Base-by-base conservation (phyloP, 2,113 vertebrate genomes). In the Psephotus haematonotus region DNA sequence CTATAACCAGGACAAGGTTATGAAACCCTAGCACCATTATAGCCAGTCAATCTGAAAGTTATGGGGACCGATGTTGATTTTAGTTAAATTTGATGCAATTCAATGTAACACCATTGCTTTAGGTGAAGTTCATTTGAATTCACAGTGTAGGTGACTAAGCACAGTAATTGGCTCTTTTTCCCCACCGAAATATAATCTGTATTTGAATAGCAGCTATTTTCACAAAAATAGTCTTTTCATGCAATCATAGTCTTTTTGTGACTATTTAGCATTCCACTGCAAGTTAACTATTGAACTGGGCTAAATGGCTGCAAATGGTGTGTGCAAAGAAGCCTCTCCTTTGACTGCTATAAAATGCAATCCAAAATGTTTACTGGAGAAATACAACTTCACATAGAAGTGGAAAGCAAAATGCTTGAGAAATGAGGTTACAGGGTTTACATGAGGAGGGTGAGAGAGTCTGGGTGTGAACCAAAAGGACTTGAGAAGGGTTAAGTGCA, bases 191-290 rank as follows among this genome's bases (percentile, higher is more conserved):
- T 71, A 86, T 4, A 19, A 86, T 88, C 60, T 90, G 64, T 90
- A 31, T 83, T 71, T 94, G 85, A 97, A 86, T 78, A 94, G 87
- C 64, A 94, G 90, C 69, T 83, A 94, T 92, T 91, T 86, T 86
- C 82, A 52, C 76, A 81, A 81, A 94, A 96, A 93, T 86, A 88
- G 64, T 75, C 76, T 83, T 94, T 90, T 88, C 68, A 86, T 81
- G 68, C 28, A 96, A 94, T 96, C 93, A 89, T 60, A 88, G 69
- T 18, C 57, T 86, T 95, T 88, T 94, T 95, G 82, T 81, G 79
- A 47, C 90, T 94, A 44, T 88, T 97, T 97, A 92, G 79, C 76
- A 88, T 92, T 88, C 60, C 57, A 20, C 50, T 95, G 69, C 22
- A 94, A 93, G 92, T 85, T 69, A 92, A 86, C 77, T 46, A 64